phyloP scores from a whole-genome alignment of 2,113 vertebrate species.

The Syngnathus typhle region DNA sequence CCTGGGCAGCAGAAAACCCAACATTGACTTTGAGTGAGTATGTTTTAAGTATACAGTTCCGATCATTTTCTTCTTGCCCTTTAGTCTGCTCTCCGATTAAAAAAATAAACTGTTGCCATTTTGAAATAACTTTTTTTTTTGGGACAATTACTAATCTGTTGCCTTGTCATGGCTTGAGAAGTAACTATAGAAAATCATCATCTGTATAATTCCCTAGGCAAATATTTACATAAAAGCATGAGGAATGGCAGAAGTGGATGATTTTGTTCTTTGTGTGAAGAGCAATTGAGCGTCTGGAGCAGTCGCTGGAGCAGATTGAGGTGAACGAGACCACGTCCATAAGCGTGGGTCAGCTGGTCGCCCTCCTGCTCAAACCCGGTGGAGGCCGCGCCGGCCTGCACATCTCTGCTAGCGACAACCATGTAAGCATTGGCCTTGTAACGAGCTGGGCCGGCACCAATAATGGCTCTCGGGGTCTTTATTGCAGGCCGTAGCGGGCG shows the following conservation, averaged over 20 bases:
- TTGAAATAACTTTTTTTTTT: too few species aligned
- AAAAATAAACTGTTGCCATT: background rate
- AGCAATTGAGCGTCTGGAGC: background rate
- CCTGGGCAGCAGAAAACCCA: accelerated
- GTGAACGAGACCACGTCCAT: accelerated
- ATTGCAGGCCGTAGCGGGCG: background rate
- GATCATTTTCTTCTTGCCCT: background rate
- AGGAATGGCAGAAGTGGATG: background rate
- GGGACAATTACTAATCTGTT: background rate
- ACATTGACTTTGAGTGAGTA: background rate
- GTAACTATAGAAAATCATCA: background rate
- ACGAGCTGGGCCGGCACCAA: too few species aligned
- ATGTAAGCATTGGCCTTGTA: constrained; percentile 10
- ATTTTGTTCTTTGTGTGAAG: background rate
- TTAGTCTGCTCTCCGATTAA: background rate
- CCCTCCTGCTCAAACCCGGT: background rate
- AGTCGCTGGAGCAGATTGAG: background rate
- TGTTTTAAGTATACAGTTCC: too few species aligned
- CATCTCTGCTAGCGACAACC: background rate
- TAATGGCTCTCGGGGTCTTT: background rate
- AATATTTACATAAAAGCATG: background rate
- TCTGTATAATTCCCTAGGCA: background rate
- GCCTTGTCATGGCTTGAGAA: background rate
- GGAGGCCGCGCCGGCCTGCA: background rate
- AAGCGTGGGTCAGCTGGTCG: accelerated